Evolutionary conservation across 2,888 invertebrate genomes (phyloP).

Genomic region (Rhagium mordax): DNA sequence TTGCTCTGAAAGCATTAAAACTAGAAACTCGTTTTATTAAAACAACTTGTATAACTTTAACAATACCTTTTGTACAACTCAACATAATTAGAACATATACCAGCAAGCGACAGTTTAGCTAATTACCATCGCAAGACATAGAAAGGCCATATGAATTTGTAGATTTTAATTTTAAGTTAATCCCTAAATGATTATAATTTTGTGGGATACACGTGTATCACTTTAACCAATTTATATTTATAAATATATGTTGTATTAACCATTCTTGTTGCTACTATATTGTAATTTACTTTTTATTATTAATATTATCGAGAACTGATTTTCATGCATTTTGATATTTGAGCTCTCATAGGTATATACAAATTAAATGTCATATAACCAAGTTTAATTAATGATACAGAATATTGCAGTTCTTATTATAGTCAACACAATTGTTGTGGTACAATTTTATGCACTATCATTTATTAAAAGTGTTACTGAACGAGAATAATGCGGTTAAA

Average conservation of each 20-base stretch:
- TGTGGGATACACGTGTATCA: no score
- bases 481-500: slow-evolving; percentile 15
- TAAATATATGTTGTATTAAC: no score
- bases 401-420: slow-evolving; percentile 1
- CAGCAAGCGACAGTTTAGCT: neutral
- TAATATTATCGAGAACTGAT: no score
- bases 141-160: neutral
- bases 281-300: no score
- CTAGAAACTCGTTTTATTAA: slow-evolving; percentile 26
- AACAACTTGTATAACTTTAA: slow-evolving; percentile 7
- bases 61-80: slow-evolving; percentile 15
- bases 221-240: no score
- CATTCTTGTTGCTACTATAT: no score
- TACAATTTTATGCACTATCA: slow-evolving; percentile 21
- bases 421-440: neutral
- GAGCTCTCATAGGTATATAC: neutral
- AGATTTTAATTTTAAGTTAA: no score
- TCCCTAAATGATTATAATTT: no score
- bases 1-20: slow-evolving; percentile 1
- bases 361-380: neutral
- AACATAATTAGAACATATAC: neutral
- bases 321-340: no score
- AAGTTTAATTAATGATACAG: neutral
- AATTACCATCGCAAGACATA: neutral
- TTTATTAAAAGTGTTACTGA: slow-evolving; percentile 20